Evolutionary conservation across 2,888 invertebrate species (phyloP), one percentile per base, ranked within the genome.

Genomic region (Platerodrilus igneus): DNA sequence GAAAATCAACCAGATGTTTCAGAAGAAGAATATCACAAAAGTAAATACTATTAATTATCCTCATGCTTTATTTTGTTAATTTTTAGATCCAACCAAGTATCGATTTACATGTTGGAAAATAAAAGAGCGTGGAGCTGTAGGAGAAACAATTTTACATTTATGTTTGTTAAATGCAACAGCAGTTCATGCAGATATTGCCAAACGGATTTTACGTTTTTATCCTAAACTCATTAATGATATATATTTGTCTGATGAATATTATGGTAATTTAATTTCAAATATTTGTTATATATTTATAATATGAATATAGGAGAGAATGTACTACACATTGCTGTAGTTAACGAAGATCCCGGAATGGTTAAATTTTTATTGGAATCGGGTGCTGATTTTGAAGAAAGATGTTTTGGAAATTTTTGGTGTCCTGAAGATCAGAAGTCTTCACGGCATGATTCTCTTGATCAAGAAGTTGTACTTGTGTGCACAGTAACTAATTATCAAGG

Each of bases 271-370:
- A 25, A 25, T 6, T 25, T 11, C 9, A 15, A 29, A 9, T 22
- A 31, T 5, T 10, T 3, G 10, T 27, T 10, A 1, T 17, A 17
- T 4, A 10, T 10, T 10, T 11, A 19, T 20, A 4, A 15, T 32
- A 10, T 2, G 25, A 10, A 14, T 58, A 20, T 44, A 85, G 90
- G 95, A 2, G 96, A 96, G 66, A 93, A 86, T 62, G 90, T 91
- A 0, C 75, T 99, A 2, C 99, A 99, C 63, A 93, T 97, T 66
- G 95, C 96, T 3, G 95, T 97, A 52, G 95, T 96, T 1, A 99
- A 97, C 68, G 97, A 99, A 64, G 97, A 99, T 64, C 93, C 94
- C 0, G 84, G 91, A 0, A 93, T 96, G 92, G 96, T 96, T 3
- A 95, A 93, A 70, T 95, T 85, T 64, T 72, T 99, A 3, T 68